These are phyloP conservation scores for Hypsopygia costalis DNA, from an alignment of 2,888 invertebrate species.

Conservation along the genomic window DNA sequence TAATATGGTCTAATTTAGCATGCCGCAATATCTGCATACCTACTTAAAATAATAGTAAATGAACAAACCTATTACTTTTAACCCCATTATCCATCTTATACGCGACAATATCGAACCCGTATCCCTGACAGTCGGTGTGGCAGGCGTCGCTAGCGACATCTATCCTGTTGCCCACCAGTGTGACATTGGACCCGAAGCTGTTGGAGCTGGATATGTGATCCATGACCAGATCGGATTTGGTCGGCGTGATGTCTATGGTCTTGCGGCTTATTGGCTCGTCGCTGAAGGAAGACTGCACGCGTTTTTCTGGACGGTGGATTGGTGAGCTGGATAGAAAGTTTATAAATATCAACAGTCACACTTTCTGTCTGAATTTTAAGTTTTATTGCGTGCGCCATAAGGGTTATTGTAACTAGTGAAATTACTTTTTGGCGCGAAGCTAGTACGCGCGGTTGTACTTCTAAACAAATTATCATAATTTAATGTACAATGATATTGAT, in stretches of 20 bases:
- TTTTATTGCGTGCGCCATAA: no score
- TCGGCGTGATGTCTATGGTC: constrained; percentile 34
- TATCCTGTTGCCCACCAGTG: constrained; percentile 92
- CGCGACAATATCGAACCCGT: constrained; percentile 82
- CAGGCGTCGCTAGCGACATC: constrained; percentile 81
- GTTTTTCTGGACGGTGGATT: constrained; percentile 46
- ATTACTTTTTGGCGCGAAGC: no score
- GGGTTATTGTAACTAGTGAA: no score
- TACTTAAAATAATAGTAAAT: background rate
- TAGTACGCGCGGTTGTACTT: no score
- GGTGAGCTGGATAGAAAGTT: constrained; percentile 37
- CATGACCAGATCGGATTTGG: constrained; percentile 37
- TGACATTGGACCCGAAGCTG: constrained; percentile 91
- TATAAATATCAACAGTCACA: no score
- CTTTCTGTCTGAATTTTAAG: no score
- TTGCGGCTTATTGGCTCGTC: constrained; percentile 57
- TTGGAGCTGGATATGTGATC: constrained; percentile 74
- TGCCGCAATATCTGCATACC: no score
- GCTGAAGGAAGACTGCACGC: constrained; percentile 56
- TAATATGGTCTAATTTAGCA: no score
- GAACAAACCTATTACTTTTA: constrained; percentile 60
- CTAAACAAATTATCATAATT: no score
- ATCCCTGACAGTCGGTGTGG: constrained; percentile 33
- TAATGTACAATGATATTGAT: no score
- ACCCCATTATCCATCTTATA: constrained; percentile 82